Percentiles rank a stretch among this genome's conserved stretches.
Conservation (phyloP, 2,113 vertebrate genomes). For the Chionomys nivalis region DNA sequence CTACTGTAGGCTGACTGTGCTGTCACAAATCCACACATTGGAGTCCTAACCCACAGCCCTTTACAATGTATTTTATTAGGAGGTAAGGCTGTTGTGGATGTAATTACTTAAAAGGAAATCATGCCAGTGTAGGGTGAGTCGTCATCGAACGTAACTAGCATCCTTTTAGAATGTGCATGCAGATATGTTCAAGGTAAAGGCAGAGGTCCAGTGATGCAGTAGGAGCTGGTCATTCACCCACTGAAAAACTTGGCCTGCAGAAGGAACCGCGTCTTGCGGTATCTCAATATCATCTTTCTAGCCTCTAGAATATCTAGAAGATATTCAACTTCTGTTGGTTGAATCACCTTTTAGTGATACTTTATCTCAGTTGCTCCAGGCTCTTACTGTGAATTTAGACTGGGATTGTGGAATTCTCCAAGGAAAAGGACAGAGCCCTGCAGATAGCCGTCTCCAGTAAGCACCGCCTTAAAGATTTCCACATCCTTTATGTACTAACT, state of each 20-base stretch:
- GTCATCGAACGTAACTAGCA: background rate
- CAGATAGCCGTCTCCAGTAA: background rate
- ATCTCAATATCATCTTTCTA: background rate
- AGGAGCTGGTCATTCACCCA: background rate
- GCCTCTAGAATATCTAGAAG: background rate
- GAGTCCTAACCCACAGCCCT: background rate
- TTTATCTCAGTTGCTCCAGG: background rate
- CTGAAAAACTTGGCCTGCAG: background rate
- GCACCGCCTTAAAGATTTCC: background rate
- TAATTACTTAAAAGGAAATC: constrained; percentile 3
- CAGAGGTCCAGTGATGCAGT: background rate
- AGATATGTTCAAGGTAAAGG: background rate
- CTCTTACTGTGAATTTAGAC: background rate
- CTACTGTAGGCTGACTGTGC: background rate
- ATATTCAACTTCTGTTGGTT: background rate
- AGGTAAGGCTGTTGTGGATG: background rate
- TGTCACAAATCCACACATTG: background rate
- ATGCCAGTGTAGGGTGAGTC: background rate
- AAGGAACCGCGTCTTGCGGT: background rate
- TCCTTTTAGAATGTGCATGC: background rate
- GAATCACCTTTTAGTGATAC: background rate
- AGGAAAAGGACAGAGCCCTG: background rate
- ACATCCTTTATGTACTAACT: background rate
- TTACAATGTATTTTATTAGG: background rate
- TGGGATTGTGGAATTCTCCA: background rate